Conservation (phyloP, 2,888 invertebrate genomes). For the Galeopsomyia nigrocyanea region DNA sequence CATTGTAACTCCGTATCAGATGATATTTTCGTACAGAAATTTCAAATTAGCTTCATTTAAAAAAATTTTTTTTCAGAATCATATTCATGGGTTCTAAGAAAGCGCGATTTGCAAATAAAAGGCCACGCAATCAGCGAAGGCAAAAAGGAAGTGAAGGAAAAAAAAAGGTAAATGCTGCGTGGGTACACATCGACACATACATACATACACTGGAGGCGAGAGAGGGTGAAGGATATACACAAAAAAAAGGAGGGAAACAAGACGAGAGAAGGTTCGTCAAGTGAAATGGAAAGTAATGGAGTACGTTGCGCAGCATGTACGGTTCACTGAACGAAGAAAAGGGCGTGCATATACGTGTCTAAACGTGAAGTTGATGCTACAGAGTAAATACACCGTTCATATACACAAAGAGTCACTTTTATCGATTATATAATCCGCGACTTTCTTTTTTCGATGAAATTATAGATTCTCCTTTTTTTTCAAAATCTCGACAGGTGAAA, state of each 20-base stretch:
- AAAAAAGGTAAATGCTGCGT: too few species aligned
- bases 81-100: too few species aligned
- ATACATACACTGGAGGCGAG: constrained; percentile 4
- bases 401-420: not conserved
- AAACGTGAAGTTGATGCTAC: constrained; percentile 10
- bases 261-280: constrained; percentile 15
- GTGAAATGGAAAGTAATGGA: constrained; percentile 16
- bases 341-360: constrained; percentile 23
- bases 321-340: constrained; percentile 21
- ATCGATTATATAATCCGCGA: not conserved
- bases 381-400: not conserved
- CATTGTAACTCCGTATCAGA: too few species aligned
- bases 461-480: too few species aligned
- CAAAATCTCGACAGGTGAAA: too few species aligned
- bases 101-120: not conserved
- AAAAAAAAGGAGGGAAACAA: not conserved
- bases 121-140: not conserved
- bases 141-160: too few species aligned
- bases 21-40: not conserved
- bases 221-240: not conserved
- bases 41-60: not conserved
- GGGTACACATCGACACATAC: not conserved
- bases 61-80: too few species aligned
- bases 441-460: too few species aligned
- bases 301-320: not conserved